Evolutionary conservation across 2,113 vertebrate species (phyloP).

Genomic region (Recurvirostra avosetta): DNA sequence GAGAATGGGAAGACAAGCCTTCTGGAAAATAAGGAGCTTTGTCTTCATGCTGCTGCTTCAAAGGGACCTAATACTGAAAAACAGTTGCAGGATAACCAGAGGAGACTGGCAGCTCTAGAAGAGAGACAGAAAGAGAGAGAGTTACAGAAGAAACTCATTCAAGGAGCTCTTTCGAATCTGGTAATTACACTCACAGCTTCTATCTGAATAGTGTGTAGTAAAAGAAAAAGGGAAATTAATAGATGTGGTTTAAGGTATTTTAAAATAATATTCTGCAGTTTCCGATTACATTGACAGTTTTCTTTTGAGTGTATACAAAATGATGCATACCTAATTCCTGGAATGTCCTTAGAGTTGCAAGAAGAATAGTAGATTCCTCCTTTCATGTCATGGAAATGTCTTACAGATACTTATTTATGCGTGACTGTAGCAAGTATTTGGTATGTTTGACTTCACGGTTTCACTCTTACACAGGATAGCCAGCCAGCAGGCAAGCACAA

Average conservation of each 20-base stretch:
- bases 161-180: constrained; percentile 84
- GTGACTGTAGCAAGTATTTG: background rate
- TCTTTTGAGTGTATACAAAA: background rate
- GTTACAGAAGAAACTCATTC: constrained; percentile 84
- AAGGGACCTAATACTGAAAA: background rate
- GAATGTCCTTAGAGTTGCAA: background rate
- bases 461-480: constrained; percentile 73
- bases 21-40: background rate
- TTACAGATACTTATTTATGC: background rate
- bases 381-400: background rate
- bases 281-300: background rate
- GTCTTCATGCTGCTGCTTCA: background rate
- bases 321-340: background rate
- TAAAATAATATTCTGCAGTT: background rate
- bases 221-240: background rate
- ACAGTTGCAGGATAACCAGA: constrained; percentile 83
- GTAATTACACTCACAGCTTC: constrained; percentile 65
- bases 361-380: background rate
- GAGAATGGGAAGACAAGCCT: background rate
- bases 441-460: background rate
- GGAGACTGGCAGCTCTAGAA: constrained; percentile 86
- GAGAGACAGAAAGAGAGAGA: constrained; percentile 80
- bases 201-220: background rate
- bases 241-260: background rate
- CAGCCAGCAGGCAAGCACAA: constrained; percentile 69